Evolutionary conservation across 1,140 invertebrate species (phyloP).

Genomic region (Cardiocondyla obscurior): DNA sequence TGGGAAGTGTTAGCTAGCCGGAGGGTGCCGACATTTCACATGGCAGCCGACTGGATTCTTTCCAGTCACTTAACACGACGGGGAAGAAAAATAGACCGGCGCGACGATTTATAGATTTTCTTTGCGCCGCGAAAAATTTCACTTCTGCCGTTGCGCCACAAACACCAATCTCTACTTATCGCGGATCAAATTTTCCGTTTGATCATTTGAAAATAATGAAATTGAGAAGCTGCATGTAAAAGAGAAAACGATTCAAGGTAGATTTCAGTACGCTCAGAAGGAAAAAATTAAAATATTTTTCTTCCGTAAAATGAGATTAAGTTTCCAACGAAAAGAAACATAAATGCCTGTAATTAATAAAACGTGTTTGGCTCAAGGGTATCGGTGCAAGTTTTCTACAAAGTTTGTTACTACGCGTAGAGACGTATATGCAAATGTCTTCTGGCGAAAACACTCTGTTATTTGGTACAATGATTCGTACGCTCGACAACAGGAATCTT

Average conservation of each 20-base stretch:
- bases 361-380: not conserved
- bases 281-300: not conserved
- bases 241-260: not conserved
- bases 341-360: not conserved
- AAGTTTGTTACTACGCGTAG: not conserved
- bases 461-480: not conserved
- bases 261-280: not conserved
- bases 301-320: too few species aligned
- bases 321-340: not conserved
- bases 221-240: not conserved
- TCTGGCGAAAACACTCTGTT: not conserved
- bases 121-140: conserved; percentile 30
- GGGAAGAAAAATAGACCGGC: conserved; percentile 29
- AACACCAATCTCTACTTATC: not conserved
- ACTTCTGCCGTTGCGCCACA: not conserved
- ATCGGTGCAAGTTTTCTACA: not conserved
- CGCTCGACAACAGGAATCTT: not conserved
- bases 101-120: conserved; percentile 51
- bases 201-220: conserved; percentile 20
- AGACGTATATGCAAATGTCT: conserved; percentile 2
- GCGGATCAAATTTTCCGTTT: not conserved
- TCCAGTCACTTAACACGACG: conserved; percentile 49
- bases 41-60: conserved; percentile 46
- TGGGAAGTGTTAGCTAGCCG: not conserved
- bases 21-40: conserved; percentile 37